Percentiles rank a stretch among this genome's conserved stretches.
phyloP scores from a whole-genome alignment of 2,888 invertebrate genomes.

The Stegophylla sp. region DNA sequence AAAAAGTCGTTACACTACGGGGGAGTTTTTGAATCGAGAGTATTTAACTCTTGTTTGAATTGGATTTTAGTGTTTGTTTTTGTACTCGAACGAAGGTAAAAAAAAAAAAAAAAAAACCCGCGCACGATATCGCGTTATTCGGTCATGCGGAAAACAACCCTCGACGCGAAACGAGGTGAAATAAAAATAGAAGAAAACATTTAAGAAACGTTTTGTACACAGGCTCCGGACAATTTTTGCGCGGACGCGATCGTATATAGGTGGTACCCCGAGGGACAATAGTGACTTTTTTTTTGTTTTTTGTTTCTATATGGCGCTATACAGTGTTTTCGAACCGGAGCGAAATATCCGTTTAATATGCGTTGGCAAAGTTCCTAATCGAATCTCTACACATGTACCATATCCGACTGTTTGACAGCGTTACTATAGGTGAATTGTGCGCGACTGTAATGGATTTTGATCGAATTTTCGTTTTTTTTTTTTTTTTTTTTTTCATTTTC shows the following conservation, averaged over 20 bases:
- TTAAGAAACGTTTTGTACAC: constrained; percentile 30
- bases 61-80: constrained; percentile 27
- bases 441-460: constrained; percentile 48
- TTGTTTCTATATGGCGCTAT: not conserved
- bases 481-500: not conserved
- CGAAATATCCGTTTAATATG: constrained; percentile 54
- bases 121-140: constrained; percentile 24
- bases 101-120: no score
- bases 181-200: not conserved
- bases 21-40: constrained; percentile 40
- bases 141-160: constrained; percentile 9
- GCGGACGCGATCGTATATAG: not conserved
- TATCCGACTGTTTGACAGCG: constrained; percentile 42
- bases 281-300: constrained; percentile 42
- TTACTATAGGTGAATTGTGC: constrained; percentile 30
- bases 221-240: constrained; percentile 4
- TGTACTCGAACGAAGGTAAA: constrained; percentile 1
- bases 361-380: constrained; percentile 57
- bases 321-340: constrained; percentile 37
- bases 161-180: not conserved
- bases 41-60: constrained; percentile 36
- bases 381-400: constrained; percentile 34
- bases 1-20: constrained; percentile 33
- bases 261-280: constrained; percentile 12
- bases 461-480: constrained; percentile 32